A percentile compares a stretch with the other conserved stretches of the same genome.
Conservation (phyloP, 2,888 invertebrate genomes). For the Stenchaetothrips biformis region DNA sequence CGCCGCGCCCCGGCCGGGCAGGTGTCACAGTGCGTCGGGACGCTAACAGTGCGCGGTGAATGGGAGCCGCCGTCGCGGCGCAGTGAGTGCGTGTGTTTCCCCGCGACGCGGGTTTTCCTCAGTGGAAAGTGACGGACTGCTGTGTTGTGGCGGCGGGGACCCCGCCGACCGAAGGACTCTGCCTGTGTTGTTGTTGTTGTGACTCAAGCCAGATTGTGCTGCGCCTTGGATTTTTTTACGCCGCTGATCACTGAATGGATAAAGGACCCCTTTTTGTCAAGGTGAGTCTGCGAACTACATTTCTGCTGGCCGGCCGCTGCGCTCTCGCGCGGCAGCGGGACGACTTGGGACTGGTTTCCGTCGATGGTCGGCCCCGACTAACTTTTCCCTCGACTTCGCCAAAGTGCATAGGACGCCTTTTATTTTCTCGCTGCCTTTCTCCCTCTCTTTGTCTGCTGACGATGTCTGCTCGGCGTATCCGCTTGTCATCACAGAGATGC, state of each 20-base stretch:
- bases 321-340: no score
- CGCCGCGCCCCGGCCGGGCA: not conserved
- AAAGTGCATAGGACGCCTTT: no score
- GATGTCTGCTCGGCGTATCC: no score
- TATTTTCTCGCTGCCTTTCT: no score
- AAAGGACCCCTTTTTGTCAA: conserved; percentile 9
- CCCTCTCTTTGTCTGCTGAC: no score
- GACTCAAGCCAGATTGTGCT: not conserved
- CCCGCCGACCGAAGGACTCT: no score
- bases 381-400: no score
- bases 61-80: not conserved
- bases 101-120: not conserved
- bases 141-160: no score
- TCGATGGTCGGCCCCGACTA: no score
- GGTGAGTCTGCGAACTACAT: not conserved
- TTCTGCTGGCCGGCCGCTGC: not conserved
- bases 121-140: not conserved
- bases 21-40: not conserved
- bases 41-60: not conserved
- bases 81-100: not conserved
- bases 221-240: conserved; percentile 10
- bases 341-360: no score
- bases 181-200: not conserved
- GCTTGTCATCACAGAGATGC: no score
- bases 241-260: conserved; percentile 1